Conservation (phyloP, 2,113 vertebrate species). For the Panthera tigris region DNA sequence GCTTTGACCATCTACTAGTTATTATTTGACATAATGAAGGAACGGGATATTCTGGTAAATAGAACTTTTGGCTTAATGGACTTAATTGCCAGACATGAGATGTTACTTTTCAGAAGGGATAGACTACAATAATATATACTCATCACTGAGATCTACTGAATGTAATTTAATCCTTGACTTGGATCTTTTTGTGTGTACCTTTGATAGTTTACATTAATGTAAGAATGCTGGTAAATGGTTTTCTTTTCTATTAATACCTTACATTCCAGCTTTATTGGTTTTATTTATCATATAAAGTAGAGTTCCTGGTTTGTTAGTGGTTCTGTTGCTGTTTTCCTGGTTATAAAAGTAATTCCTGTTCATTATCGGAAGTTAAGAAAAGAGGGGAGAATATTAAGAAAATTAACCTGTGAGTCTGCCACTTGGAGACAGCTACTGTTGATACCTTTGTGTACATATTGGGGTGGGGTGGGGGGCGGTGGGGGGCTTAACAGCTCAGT, state of each 20-base stretch:
- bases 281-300: slow-evolving; percentile 27
- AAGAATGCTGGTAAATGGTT: neutral
- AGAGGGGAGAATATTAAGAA: neutral
- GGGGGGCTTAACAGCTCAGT: neutral
- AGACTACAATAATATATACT: neutral
- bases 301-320: neutral
- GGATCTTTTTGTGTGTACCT: neutral
- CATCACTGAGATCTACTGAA: neutral
- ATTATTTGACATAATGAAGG: neutral
- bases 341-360: slow-evolving; percentile 13
- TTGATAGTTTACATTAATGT: neutral
- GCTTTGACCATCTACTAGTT: neutral
- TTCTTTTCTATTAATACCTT: slow-evolving; percentile 9
- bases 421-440: neutral
- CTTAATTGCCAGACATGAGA: neutral
- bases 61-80: neutral
- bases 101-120: neutral
- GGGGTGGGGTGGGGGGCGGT: rapidly evolving
- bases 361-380: neutral
- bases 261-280: neutral
- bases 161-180: slow-evolving; percentile 42
- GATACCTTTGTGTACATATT: neutral
- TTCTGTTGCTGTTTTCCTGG: neutral
- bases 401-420: neutral
- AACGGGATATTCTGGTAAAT: slow-evolving; percentile 12